A percentile compares a stretch with the other conserved stretches of the same genome.
Conservation (phyloP, 2,888 invertebrate species). For the Lasioglossum calceatum region DNA sequence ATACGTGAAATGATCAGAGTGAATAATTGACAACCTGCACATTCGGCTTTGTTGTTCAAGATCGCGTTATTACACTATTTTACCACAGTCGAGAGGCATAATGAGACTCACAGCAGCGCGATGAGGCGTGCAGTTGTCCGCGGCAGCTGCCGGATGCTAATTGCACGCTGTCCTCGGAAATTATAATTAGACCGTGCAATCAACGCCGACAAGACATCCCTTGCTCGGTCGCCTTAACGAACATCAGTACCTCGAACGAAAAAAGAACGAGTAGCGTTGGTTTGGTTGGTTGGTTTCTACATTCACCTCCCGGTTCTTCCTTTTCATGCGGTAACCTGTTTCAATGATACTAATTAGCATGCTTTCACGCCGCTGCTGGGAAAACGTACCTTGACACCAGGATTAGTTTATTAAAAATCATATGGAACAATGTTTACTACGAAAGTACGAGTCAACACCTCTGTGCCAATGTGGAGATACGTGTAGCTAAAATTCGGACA, state of each 20-base stretch:
- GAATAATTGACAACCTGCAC: neutral
- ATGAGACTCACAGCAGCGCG: slow-evolving; percentile 65
- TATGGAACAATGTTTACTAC: neutral
- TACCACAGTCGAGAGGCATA: slow-evolving; percentile 37
- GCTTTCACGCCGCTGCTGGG: neutral
- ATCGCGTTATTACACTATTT: slow-evolving; percentile 56
- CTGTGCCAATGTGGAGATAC: neutral
- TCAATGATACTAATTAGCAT: neutral
- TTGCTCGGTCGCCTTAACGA: slow-evolving; percentile 66
- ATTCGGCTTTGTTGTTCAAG: slow-evolving; percentile 26
- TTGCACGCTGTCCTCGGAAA: slow-evolving; percentile 64
- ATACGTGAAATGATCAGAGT: neutral
- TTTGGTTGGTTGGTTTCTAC: slow-evolving; percentile 1
- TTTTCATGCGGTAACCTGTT: neutral
- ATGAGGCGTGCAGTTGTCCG: slow-evolving; percentile 60
- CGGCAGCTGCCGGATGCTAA: slow-evolving; percentile 72
- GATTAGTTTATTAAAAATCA: neutral
- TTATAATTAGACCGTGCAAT: slow-evolving; percentile 72
- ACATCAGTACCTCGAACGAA: slow-evolving; percentile 28
- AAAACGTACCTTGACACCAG: neutral
- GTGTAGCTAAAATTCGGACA: neutral
- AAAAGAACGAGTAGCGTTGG: slow-evolving; percentile 14
- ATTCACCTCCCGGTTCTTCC: neutral
- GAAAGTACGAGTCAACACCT: too few relatives aligned
- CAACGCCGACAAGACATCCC: slow-evolving; percentile 59